A percentile compares a stretch with the other conserved stretches of the same genome.
Conservation (phyloP, 2,888 invertebrate genomes). For the Chydorus sphaericus region DNA sequence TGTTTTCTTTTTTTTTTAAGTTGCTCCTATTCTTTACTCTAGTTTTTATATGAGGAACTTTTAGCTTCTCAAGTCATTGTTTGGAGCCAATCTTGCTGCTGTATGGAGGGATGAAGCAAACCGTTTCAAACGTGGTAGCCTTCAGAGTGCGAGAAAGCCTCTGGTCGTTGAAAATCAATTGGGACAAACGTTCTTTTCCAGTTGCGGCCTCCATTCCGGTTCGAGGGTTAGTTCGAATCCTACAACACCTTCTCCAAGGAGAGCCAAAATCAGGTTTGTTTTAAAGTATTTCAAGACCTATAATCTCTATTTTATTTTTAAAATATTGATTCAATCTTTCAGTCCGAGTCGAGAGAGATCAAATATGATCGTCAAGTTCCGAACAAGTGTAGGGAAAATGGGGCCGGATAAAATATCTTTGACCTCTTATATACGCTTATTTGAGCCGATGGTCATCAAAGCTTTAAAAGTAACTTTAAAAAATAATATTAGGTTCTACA, state of each 20-base stretch:
- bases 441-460: conserved; percentile 89
- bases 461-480: conserved; percentile 52
- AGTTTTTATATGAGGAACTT: conserved; percentile 18
- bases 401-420: conserved; percentile 42
- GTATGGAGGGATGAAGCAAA: conserved; percentile 24
- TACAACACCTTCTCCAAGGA: too few species aligned
- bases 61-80: background rate
- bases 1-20: too few species aligned
- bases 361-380: conserved; percentile 25
- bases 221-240: too few species aligned
- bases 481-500: background rate
- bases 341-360: background rate
- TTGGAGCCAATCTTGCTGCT: conserved; percentile 48
- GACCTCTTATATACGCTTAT: conserved; percentile 72
- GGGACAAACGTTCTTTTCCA: too few species aligned
- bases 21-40: too few species aligned
- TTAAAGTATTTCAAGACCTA: background rate
- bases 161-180: too few species aligned
- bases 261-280: background rate
- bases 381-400: conserved; percentile 31
- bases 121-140: conserved; percentile 21
- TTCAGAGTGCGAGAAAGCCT: too few species aligned
- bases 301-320: background rate
- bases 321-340: conserved; percentile 28
- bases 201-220: too few species aligned